Evolutionary conservation across 1,140 invertebrate genomes (phyloP).

Genomic region (Drosophila lacertosa): DNA sequence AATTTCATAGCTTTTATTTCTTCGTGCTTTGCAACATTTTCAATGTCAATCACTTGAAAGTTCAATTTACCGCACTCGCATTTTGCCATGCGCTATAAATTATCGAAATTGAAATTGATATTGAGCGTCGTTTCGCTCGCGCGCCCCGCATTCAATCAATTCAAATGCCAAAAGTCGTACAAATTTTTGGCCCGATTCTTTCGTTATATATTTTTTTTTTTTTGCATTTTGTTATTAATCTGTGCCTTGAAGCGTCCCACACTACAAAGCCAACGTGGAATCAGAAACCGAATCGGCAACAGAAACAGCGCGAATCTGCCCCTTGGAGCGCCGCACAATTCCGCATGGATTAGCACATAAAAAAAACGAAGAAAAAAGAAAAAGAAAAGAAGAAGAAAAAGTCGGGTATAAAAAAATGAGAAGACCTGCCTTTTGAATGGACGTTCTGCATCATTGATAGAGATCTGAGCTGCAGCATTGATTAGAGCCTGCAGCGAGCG

Average conservation of each 20-base stretch:
- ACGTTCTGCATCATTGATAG: slow-evolving; percentile 44
- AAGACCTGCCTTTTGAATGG: slow-evolving; percentile 15
- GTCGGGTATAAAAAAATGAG: too few relatives aligned
- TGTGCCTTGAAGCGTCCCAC: slow-evolving; percentile 32
- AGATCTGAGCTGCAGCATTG: slow-evolving; percentile 52
- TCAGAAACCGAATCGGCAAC: slow-evolving; percentile 16
- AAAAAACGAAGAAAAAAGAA: background rate
- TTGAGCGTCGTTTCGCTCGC: slow-evolving; percentile 51
- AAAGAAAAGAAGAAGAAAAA: background rate
- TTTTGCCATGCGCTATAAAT: slow-evolving; percentile 66
- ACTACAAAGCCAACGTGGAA: slow-evolving; percentile 9
- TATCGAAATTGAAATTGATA: slow-evolving; percentile 58
- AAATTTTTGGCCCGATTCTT: slow-evolving; percentile 56
- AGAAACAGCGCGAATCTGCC: slow-evolving; percentile 9
- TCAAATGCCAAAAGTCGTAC: slow-evolving; percentile 69
- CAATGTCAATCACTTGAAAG: slow-evolving; percentile 33
- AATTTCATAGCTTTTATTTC: background rate
- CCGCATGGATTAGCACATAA: slow-evolving; percentile 58
- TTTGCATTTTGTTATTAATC: slow-evolving; percentile 68
- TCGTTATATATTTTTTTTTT: slow-evolving; percentile 5
- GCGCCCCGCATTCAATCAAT: slow-evolving; percentile 68
- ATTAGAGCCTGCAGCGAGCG: slow-evolving; percentile 38
- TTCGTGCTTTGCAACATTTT: background rate
- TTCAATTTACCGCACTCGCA: slow-evolving; percentile 60
- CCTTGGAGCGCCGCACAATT: slow-evolving; percentile 42